phyloP scores from a whole-genome alignment of 1,140 invertebrate genomes.

The Drosophila asahinai region DNA sequence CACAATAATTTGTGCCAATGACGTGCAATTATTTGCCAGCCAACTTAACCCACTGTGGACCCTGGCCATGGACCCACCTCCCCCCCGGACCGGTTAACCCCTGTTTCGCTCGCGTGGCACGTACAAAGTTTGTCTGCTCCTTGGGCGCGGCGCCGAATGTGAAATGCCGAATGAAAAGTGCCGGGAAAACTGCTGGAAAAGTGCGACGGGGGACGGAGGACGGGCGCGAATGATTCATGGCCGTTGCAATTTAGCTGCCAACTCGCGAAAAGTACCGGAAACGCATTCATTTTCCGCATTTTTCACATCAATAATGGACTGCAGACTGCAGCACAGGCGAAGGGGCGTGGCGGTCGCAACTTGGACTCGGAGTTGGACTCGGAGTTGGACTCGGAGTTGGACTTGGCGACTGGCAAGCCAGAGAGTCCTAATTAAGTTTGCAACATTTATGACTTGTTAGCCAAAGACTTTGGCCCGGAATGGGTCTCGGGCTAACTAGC shows the following conservation, averaged over 20 bases:
- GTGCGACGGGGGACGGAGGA: not conserved
- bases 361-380: conserved; percentile 5
- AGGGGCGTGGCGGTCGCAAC: not conserved
- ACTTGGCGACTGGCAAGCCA: conserved; percentile 25
- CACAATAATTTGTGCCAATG: conserved; percentile 78
- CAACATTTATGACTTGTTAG: conserved; percentile 80
- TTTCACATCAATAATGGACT: conserved; percentile 83
- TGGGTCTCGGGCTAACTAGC: not conserved
- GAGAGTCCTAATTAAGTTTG: conserved; percentile 73
- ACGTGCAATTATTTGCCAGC: conserved; percentile 74
- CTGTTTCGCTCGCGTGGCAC: conserved; percentile 55
- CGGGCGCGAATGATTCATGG: conserved; percentile 72
- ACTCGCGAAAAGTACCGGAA: conserved; percentile 82
- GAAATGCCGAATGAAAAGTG: conserved; percentile 33
- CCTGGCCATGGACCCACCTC: not conserved
- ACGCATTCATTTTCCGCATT: conserved; percentile 83
- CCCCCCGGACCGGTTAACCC: not conserved
- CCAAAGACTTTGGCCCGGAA: conserved; percentile 17
- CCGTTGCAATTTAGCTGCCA: conserved; percentile 80
- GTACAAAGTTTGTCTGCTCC: conserved; percentile 79
- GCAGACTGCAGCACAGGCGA: conserved; percentile 6
- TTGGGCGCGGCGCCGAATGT: conserved; percentile 44
- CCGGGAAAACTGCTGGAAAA: conserved; percentile 7
- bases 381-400: not conserved
- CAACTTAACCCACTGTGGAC: conserved; percentile 39